Evolutionary conservation across 2,113 vertebrate species (phyloP), one percentile per base, ranked within the genome.

Genomic region (Typhlomys cinereus): DNA sequence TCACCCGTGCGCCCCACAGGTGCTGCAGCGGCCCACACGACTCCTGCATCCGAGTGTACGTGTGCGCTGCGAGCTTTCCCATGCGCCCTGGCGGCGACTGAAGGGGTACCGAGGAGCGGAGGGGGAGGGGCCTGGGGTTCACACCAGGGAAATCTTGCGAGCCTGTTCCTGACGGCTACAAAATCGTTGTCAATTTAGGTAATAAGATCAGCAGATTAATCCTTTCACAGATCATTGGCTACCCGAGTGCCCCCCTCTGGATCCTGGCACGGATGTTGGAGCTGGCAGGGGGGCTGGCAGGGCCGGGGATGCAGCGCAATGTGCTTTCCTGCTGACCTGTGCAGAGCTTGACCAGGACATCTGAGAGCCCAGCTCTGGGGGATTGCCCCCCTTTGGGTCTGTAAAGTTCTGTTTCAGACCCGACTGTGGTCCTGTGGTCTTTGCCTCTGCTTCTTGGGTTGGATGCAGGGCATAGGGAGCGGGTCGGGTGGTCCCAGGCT

Each of bases 401-500:
- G 11, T 25, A 14, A 5, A 1, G 46, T 20, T 25, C 20, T 1
- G 41, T 23, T 18, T 5, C 36, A 6, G 90, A 18, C 61, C 27
- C 2, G 6, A 20, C 67, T 11, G 0, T 0, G 17, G 20, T 2
- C 4, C 78, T 34, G 46, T 2, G 39, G 17, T 29, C 20, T 50
- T 61, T 0, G 1, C 44, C 36, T 10, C 29, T 1, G 18, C 12
- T 31, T 6, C 6, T 0, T 2, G 12, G 14, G 12, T 31, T 11
- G 20, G 29, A 4, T 34, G 0, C 0, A 5, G 4, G 41, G 41
- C 5, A 0, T 2, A 0, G 70, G 29, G 18, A 8, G 1, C 3
- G 17, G 13, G n/a, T 13, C 2, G 8, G 39, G 54, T 12, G 0
- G 59, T 52, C 48, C 18, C 34, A 0, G 1, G 0, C 9, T 41